Evolutionary conservation across 2,113 vertebrate genomes (phyloP), one percentile per base, ranked within the genome.

Genomic region (Columbina picui): DNA sequence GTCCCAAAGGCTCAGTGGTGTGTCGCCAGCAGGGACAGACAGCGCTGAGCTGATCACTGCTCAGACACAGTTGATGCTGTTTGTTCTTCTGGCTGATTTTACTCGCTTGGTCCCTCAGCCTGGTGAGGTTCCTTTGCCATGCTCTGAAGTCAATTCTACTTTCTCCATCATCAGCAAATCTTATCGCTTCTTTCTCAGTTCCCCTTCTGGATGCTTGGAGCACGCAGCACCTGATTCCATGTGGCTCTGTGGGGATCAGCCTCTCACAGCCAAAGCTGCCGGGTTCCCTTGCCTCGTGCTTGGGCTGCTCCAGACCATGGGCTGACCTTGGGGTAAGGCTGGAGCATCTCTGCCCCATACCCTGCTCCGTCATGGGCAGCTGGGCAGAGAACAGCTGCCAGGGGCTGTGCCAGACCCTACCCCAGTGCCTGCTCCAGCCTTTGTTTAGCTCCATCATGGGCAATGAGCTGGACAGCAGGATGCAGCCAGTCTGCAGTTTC

Each of bases 191-290:
- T 3, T 10, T 4, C 2, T 27, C 9, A 2, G 6, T 15, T 7
- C 22, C 38, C 75, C 41, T 52, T 14, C 13, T 49, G 13, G 60
- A 7, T 10, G 17, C 2, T 27, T 1, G 9, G n/a, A 29, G 71
- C 65, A 0, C 26, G 0, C 65, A 50, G 5, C 45, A 6, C 7
- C 0, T 1, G 0, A 10, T 26, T 14, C 69, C 6, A 23, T 2
- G 38, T 0, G 12, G 3, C 45, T 13, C 65, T 7, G 16, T 20
- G 4, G 70, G 2, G 9, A 13, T 0, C 50, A 13, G 41, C 45
- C 53, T 8, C 4, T 14, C 20, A 0, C 17, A 2, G 27, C 2
- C 21, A 7, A 4, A 6, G 59, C 80, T 21, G 55, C 7, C 6
- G 2, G 5, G 5, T 41, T 4, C 41, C 11, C 19, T 4, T 22